A percentile compares a stretch with the other conserved stretches of the same genome.
Evolutionary conservation across 1,140 invertebrate species (phyloP).

Genomic region (Colletes gigas): DNA sequence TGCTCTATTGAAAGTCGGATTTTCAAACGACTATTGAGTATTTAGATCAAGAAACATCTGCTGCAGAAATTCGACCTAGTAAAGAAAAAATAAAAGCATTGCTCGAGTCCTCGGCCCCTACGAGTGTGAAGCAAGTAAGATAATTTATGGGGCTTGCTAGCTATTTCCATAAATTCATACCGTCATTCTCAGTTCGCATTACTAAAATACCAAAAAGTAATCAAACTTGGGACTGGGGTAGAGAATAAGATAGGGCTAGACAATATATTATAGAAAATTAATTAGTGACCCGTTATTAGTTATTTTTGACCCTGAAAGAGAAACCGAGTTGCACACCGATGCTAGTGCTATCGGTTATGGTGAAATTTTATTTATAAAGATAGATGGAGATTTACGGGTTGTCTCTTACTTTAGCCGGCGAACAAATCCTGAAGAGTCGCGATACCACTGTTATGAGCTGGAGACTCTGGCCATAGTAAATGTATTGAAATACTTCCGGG

Average conservation of each 20-base stretch:
- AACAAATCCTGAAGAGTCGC: neutral
- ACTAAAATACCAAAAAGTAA: neutral
- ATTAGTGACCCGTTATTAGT: neutral
- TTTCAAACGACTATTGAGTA: neutral
- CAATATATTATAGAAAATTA: neutral
- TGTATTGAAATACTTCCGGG: neutral
- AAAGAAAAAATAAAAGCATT: neutral
- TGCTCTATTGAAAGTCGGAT: too few species aligned
- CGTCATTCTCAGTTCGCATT: neutral
- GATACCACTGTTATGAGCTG: neutral
- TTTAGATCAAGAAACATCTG: neutral
- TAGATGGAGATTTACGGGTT: neutral
- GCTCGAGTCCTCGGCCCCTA: neutral
- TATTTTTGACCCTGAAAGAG: neutral
- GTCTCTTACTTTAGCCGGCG: neutral
- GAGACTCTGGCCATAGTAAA: neutral
- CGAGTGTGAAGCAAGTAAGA: neutral
- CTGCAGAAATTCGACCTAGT: neutral
- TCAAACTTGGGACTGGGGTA: neutral
- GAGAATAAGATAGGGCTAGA: neutral
- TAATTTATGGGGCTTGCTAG: neutral
- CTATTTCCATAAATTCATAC: neutral
- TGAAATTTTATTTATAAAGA: neutral
- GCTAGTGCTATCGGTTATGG: neutral
- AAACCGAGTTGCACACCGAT: neutral